Percentiles rank a stretch among this genome's conserved stretches.
These are phyloP conservation scores for Enteromius radiatus DNA, from an alignment of 2,797 vertebrate genomes.

Conservation along the genomic window DNA sequence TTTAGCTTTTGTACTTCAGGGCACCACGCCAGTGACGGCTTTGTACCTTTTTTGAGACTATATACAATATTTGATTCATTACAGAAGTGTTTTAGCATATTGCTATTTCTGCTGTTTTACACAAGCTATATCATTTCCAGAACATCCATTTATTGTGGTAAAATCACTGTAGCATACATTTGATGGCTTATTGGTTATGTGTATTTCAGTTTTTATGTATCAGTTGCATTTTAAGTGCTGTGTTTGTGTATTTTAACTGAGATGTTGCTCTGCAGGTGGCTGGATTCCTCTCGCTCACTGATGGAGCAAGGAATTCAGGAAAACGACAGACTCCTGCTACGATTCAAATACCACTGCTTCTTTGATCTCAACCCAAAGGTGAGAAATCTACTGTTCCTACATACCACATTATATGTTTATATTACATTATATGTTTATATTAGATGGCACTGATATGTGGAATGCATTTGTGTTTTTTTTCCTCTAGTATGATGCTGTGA, in stretches of 20 bases:
- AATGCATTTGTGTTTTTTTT: conserved; percentile 39
- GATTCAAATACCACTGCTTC: conserved; percentile 98
- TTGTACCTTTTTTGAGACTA: not conserved
- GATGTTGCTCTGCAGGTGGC: conserved; percentile 81
- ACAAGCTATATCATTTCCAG: not conserved
- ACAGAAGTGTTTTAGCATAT: not conserved
- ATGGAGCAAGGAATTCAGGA: conserved; percentile 94
- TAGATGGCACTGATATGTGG: conserved; percentile 21
- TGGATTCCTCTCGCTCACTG: conserved; percentile 95
- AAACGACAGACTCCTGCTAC: conserved; percentile 87
- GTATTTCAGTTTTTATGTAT: not conserved
- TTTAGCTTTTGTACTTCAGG: not conserved
- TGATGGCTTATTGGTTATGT: not conserved
- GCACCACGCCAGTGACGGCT: not conserved
- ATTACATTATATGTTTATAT: not conserved
- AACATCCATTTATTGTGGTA: not conserved
- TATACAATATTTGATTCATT: not conserved
- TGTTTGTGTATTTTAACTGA: not conserved
- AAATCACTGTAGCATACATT: not conserved
- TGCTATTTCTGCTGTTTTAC: not conserved
- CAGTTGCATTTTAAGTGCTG: not conserved
- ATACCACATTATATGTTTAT: not conserved
- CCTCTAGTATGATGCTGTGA: conserved; percentile 90
- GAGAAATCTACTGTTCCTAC: conserved; percentile 58
- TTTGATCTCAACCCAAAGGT: conserved; percentile 99